Base-by-base conservation (phyloP, 2,888 invertebrate genomes). In the Teleogryllus oceanicus region DNA sequence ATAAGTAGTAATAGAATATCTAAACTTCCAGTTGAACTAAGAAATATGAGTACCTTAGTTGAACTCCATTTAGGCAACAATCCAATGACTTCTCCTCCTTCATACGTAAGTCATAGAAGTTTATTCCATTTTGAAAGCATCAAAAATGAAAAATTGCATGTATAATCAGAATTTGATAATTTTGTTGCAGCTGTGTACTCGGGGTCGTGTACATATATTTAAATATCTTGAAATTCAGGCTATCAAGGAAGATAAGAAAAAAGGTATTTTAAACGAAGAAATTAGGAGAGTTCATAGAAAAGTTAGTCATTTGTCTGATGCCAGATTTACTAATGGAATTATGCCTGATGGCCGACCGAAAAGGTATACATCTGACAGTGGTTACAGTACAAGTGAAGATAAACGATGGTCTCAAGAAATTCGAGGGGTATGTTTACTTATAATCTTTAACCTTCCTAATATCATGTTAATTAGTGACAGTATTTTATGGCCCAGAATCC, bases 151-250 rank as follows among this genome's bases (percentile, higher is more conserved):
- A 37, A 37, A 5, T 8, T 8, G 37, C 8, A 37, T 37, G 37
- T 37, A 37, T 37, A 37, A 37, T 37, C 37, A 37, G 37, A 37
- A 37, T 37, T 5, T 37, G 8, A 37, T 8, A 5, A 37, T 37
- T 37, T 76, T 77, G 83, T 87, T 89, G 11, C 87, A 96, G 95
- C 89, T 96, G 84, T 97, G 97, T 89, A 94, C 94, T 88, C 92
- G 96, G 87, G 97, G 98, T 84, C 92, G 96, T 85, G 95, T 96
- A 85, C 97, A 98, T 88, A 95, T 98, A 85, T 97, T 97, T 90
- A 97, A 97, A 87, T 97, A 94, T 88, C 90, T 98, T 84, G 96
- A 97, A 87, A 94, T 93, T 85, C 94, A 96, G 89, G 95, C 96
- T 12, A 77, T 83, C n/a, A 83, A 82, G 24, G 82, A 81, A 16